A percentile compares a stretch with the other conserved stretches of the same genome.
Evolutionary conservation across 2,888 invertebrate genomes (phyloP).

Genomic region (Elysia crispata): DNA sequence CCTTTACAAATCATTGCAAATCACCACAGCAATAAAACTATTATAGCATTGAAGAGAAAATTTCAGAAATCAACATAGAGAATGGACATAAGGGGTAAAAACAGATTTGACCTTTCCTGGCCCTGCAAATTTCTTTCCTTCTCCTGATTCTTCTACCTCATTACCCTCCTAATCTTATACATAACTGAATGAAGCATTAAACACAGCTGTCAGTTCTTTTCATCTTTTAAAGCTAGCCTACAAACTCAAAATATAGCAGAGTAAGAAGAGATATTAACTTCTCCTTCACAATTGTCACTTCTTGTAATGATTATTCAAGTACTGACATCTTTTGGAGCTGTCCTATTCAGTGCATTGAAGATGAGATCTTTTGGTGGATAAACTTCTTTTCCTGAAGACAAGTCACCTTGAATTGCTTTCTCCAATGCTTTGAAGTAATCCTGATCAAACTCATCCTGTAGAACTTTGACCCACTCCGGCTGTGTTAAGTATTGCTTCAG

Average conservation of each 20-base stretch:
- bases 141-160: too few species aligned
- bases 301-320: neutral
- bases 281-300: neutral
- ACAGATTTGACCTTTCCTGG: too few species aligned
- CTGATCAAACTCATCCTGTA: conserved; percentile 68
- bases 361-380: conserved; percentile 76
- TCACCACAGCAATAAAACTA: too few species aligned
- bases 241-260: neutral
- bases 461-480: conserved; percentile 58
- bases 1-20: too few species aligned
- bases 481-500: conserved; percentile 51
- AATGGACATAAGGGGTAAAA: too few species aligned
- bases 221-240: too few species aligned
- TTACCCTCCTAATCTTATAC: too few species aligned
- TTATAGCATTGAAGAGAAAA: too few species aligned
- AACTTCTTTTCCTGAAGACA: conserved; percentile 62
- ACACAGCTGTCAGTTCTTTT: too few species aligned
- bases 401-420: conserved; percentile 63
- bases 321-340: conserved; percentile 68
- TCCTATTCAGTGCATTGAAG: conserved; percentile 77
- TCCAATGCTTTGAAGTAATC: conserved; percentile 71
- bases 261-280: neutral
- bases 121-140: too few species aligned
- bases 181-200: too few species aligned
- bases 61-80: too few species aligned